Base-by-base conservation (phyloP, 2,113 vertebrate species). In the Centropus unirufus region DNA sequence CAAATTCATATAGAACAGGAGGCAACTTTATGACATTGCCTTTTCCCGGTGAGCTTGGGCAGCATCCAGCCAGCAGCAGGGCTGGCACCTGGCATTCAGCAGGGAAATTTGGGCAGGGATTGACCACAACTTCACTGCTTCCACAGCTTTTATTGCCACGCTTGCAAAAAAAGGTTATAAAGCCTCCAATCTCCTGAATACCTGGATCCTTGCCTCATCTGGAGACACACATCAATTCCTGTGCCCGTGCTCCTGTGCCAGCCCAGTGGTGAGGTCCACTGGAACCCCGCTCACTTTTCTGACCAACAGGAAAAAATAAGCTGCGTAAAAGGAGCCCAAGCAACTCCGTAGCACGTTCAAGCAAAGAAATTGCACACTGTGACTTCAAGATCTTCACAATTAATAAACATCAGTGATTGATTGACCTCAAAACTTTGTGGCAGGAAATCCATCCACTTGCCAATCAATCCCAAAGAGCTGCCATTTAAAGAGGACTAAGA, bases 391-490 rank as follows among this genome's bases (percentile, higher is more conserved):
- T 92, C 87, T 92, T 79, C 0, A 4, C 91, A 95, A 96, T 96
- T 93, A 96, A 93, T 82, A 89, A 69, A 89, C 62, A 5, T 83
- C 42, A 72, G 75, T 97, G 96, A 97, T 95, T 92, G 95, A 96
- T 92, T 93, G 94, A 95, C 96, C 96, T 97, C 93, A 81, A 95
- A 96, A 95, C 90, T 87, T 77, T 34, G 80, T 96, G 96, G 82
- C 97, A 97, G 95, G 79, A 96, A 96, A 96, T 97, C 95, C 79
- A 93, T 96, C 68, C 89, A 27, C 86, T 68, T 96, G 96, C 93
- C 96, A 96, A 92, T 97, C 97, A 95, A 55, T 57, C 81, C 87
- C 40, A 61, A 68, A 57, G 76, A 94, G 83, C 94, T 96, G 92
- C 94, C 92, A 92, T 77, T 93, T 89, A 68, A 85, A 93, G 80